phyloP scores from a whole-genome alignment of 23 tunicate species.

The Clavelina lepadiformis region DNA sequence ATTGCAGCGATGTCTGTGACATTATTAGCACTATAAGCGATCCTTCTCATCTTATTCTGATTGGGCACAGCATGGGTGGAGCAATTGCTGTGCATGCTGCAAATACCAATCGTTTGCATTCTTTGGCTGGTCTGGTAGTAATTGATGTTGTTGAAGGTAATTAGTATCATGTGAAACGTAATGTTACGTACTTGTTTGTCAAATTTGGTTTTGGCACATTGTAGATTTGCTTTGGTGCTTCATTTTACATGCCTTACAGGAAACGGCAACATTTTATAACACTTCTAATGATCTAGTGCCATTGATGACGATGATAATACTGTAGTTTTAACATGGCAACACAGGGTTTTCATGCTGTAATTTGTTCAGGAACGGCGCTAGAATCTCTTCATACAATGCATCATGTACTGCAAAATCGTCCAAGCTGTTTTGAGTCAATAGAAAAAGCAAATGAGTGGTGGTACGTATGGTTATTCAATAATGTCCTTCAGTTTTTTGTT shows the following conservation, averaged over 20 bases:
- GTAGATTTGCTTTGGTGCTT: no score
- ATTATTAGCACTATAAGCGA: conserved; percentile 20
- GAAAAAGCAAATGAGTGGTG: conserved; percentile 96
- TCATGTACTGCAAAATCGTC: conserved; percentile 51
- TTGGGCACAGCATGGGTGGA: conserved; percentile 98
- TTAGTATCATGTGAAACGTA: no score
- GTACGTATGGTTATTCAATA: conserved; percentile 28
- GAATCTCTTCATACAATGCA: conserved; percentile 73
- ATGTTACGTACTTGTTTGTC: no score
- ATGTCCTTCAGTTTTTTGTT: no score
- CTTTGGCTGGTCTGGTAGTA: conserved; percentile 64
- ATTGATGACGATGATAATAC: no score
- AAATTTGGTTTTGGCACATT: no score
- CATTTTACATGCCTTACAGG: no score
- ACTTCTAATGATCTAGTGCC: no score
- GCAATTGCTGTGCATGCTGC: conserved; percentile 88
- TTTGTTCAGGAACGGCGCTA: conserved; percentile 54
- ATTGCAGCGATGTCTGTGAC: conserved; percentile 45
- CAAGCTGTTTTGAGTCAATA: conserved; percentile 37
- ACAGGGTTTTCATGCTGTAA: neutral
- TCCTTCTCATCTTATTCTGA: conserved; percentile 39
- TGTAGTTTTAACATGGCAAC: no score
- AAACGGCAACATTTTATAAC: no score
- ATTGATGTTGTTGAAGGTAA: conserved; percentile 99
- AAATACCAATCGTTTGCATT: conserved; percentile 19